Percentiles rank a stretch among this genome's conserved stretches.
phyloP scores from a whole-genome alignment of 2,113 vertebrate species.

The Laticauda laticaudata region DNA sequence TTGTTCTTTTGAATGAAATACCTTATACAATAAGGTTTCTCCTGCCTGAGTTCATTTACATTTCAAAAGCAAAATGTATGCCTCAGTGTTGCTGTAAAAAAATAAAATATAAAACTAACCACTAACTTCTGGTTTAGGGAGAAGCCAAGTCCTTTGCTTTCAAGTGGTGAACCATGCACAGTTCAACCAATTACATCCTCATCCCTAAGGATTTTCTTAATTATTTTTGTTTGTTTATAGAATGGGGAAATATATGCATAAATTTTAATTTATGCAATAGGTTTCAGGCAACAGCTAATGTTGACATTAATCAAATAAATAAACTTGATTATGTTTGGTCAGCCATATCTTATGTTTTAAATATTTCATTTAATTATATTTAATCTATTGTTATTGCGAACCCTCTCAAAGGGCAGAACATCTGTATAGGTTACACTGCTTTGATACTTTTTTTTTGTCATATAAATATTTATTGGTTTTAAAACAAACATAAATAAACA shows the following conservation, averaged over 20 bases:
- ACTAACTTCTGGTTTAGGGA: background rate
- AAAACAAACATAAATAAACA: too few relatives aligned
- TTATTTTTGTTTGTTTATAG: background rate
- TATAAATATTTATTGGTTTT: too few relatives aligned
- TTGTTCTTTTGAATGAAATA: background rate
- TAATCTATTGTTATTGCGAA: conserved; percentile 50
- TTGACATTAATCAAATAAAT: conserved; percentile 62
- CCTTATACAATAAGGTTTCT: background rate
- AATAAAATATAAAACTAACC: background rate
- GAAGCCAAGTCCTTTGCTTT: background rate
- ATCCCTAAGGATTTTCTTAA: background rate
- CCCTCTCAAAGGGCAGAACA: conserved; percentile 33
- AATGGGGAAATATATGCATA: background rate
- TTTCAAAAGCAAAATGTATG: background rate
- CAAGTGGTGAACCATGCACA: background rate
- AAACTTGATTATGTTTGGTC: conserved; percentile 64
- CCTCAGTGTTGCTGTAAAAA: background rate
- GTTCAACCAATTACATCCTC: background rate
- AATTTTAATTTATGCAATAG: conserved; percentile 29
- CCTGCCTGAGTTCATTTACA: background rate
- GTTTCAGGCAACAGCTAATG: conserved; percentile 50
- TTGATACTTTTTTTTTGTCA: too few relatives aligned
- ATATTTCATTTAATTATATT: conserved; percentile 59
- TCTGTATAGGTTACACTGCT: conserved; percentile 3
- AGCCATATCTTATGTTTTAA: conserved; percentile 65